phyloP scores from a whole-genome alignment of 2,113 vertebrate genomes.

The Eublepharis macularius region DNA sequence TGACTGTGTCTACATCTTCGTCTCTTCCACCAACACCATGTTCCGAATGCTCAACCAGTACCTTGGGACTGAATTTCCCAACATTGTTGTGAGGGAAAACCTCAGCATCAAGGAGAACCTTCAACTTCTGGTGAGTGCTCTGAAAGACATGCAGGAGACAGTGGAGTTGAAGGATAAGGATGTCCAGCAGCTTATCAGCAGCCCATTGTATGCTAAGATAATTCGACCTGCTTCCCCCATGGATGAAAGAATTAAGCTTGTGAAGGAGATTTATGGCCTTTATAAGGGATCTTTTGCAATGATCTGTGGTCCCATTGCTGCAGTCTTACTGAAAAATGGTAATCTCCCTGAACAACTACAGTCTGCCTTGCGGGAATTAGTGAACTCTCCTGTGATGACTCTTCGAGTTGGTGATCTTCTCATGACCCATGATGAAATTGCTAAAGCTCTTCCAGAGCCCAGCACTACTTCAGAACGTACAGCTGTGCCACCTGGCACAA shows the following conservation, averaged over 20 bases:
- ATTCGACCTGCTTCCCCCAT: background rate
- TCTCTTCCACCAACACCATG: constrained; percentile 50
- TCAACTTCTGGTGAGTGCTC: constrained; percentile 49
- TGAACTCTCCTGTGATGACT: constrained; percentile 48
- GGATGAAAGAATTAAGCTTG: constrained; percentile 25
- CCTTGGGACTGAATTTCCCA: constrained; percentile 49
- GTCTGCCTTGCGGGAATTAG: constrained; percentile 44
- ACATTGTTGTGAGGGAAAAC: constrained; percentile 50
- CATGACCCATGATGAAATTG: constrained; percentile 34
- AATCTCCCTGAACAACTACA: constrained; percentile 44
- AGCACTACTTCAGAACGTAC: background rate
- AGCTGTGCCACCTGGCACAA: rapidly evolving
- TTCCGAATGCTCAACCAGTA: constrained; percentile 27
- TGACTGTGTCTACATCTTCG: constrained; percentile 40
- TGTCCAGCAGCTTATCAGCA: constrained; percentile 6
- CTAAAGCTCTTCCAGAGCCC: constrained; percentile 1
- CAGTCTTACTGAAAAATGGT: constrained; percentile 40
- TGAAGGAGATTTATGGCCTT: constrained; percentile 34
- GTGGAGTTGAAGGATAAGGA: constrained; percentile 21
- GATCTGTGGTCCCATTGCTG: background rate
- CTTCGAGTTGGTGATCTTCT: constrained; percentile 60
- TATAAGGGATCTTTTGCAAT: constrained; percentile 28
- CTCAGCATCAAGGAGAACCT: constrained; percentile 58
- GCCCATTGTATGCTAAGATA: constrained; percentile 24
- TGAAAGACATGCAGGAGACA: constrained; percentile 57